Percentiles rank a stretch among this genome's conserved stretches.
phyloP scores from a whole-genome alignment of 2,797 vertebrate species.

The Galagoides demidoff region DNA sequence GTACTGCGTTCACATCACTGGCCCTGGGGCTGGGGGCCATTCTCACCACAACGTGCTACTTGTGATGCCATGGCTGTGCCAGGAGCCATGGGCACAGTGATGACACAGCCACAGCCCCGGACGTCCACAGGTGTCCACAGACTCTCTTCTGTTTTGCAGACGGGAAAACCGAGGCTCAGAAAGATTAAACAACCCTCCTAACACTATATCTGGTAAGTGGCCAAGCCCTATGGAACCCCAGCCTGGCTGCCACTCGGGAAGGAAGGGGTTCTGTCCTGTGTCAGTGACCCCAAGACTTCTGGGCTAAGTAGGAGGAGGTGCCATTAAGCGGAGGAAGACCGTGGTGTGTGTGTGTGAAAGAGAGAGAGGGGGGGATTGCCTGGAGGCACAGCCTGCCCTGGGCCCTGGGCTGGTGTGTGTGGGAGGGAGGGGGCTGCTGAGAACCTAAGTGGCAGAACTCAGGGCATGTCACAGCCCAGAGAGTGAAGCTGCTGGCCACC shows the following conservation, averaged over 20 bases:
- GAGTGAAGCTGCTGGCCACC: accelerated
- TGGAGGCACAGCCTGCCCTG: neutral
- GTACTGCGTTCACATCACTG: neutral
- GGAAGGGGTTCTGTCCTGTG: no score
- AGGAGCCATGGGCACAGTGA: accelerated
- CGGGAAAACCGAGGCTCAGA: neutral
- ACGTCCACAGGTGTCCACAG: accelerated
- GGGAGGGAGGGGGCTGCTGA: neutral
- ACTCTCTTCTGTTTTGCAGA: neutral
- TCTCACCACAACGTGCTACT: accelerated
- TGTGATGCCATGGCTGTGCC: neutral
- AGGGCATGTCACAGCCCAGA: neutral
- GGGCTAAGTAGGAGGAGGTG: no score
- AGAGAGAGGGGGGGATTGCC: neutral
- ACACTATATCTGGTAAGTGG: neutral
- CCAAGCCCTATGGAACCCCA: neutral
- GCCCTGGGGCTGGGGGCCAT: neutral
- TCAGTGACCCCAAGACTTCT: neutral
- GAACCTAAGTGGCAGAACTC: neutral
- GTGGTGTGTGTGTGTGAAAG: accelerated
- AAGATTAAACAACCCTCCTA: no score
- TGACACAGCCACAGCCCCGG: accelerated
- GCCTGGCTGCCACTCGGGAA: neutral
- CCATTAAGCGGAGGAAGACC: accelerated
- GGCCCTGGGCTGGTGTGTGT: no score